Conservation (phyloP, 2,888 invertebrate genomes). For the Acleris sparsana region DNA sequence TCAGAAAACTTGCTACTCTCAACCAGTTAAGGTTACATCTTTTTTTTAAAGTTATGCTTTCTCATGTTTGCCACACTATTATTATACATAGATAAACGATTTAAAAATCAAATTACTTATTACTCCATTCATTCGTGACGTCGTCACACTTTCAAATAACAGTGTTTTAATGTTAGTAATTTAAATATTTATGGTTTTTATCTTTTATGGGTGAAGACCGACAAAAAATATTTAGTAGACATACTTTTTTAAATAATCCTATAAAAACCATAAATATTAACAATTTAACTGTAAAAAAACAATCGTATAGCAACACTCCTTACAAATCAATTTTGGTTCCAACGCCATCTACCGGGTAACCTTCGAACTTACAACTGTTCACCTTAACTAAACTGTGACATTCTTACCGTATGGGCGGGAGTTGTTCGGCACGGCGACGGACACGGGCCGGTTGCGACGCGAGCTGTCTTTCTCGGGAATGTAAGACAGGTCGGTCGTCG, state of each 20-base stretch:
- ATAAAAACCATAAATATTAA: not conserved
- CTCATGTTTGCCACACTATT: not conserved
- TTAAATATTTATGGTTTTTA: not conserved
- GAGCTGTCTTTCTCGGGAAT: constrained; percentile 80
- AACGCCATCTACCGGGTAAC: constrained; percentile 1
- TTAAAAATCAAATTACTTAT: not conserved
- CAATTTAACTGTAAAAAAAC: not conserved
- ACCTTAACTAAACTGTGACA: constrained; percentile 36
- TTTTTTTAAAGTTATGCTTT: not conserved
- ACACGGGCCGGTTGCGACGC: constrained; percentile 67
- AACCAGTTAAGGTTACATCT: too few relatives aligned
- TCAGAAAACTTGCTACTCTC: too few relatives aligned
- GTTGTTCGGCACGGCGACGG: constrained; percentile 73
- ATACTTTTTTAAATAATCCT: too few relatives aligned
- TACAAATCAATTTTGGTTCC: not conserved
- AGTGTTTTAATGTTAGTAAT: not conserved
- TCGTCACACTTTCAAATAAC: constrained; percentile 3
- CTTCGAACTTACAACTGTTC: constrained; percentile 4
- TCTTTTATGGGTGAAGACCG: not conserved
- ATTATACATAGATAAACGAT: not conserved
- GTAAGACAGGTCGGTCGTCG: constrained; percentile 92
- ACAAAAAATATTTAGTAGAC: too few relatives aligned
- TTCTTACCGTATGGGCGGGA: constrained; percentile 66
- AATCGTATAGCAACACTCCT: not conserved
- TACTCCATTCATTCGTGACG: not conserved